phyloP scores from a whole-genome alignment of 2,797 vertebrate species.

The Spheniscus humboldti region DNA sequence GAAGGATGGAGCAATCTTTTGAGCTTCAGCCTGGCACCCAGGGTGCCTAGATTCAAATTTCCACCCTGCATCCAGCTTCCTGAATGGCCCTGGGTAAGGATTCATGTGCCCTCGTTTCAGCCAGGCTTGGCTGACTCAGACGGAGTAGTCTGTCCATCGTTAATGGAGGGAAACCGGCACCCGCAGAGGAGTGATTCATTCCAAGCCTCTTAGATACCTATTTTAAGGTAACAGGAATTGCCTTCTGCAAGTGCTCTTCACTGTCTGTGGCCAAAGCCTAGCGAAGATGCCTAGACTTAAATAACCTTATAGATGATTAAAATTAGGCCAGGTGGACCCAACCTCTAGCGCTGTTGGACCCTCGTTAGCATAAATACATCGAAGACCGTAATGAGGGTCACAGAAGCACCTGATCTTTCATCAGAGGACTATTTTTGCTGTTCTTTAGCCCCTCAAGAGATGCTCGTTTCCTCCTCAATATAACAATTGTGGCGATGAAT shows the following conservation, averaged over 20 bases:
- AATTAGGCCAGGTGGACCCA: not conserved
- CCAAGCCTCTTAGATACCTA: not conserved
- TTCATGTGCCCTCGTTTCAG: rapidly evolving
- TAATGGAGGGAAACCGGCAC: not conserved
- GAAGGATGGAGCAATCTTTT: not conserved
- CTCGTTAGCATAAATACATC: not conserved
- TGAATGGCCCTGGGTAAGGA: not conserved
- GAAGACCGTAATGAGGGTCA: not conserved
- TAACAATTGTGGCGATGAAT: not conserved
- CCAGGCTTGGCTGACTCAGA: not conserved
- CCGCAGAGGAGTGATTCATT: not conserved
- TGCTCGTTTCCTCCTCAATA: not conserved
- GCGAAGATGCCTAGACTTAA: not conserved
- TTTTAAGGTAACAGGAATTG: not conserved
- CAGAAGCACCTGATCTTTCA: not conserved
- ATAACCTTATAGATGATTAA: not conserved
- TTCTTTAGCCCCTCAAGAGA: not conserved
- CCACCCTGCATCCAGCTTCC: not conserved
- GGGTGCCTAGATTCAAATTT: not conserved
- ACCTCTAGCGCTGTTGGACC: not conserved
- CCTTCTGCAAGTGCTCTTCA: not conserved
- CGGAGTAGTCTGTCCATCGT: rapidly evolving
- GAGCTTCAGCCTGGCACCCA: not conserved
- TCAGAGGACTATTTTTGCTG: not conserved
- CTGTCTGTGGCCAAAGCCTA: not conserved